A percentile compares a stretch with the other conserved stretches of the same genome.
Evolutionary conservation across 2,797 vertebrate species (phyloP).

Genomic region (Spatula clypeata): DNA sequence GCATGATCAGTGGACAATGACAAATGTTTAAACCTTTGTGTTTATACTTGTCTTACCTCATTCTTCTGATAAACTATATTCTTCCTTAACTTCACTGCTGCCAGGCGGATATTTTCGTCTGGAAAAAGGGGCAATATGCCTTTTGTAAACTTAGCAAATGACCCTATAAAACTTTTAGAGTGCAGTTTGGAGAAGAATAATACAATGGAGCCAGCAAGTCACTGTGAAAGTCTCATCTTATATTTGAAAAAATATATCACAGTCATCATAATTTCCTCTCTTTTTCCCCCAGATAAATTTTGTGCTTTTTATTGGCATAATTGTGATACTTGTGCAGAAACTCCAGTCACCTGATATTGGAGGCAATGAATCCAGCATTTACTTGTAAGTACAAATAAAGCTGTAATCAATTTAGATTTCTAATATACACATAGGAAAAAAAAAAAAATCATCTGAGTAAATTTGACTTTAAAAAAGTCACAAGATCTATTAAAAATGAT

Average conservation of each 20-base stretch:
- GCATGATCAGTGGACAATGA: background rate
- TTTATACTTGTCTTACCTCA: background rate
- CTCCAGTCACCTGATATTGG: conserved; percentile 97
- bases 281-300: conserved; percentile 91
- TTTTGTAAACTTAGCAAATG: background rate
- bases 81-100: background rate
- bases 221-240: background rate
- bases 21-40: rapidly evolving
- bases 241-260: background rate
- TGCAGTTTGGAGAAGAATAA: background rate
- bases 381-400: conserved; percentile 90
- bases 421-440: conserved; percentile 78
- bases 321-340: conserved; percentile 98
- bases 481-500: background rate
- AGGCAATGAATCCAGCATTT: conserved; percentile 98
- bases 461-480: background rate
- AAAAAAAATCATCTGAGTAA: conserved; percentile 41
- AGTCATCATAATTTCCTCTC: background rate
- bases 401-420: background rate
- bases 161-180: background rate
- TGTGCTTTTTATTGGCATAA: conserved; percentile 96
- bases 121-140: background rate
- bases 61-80: background rate
- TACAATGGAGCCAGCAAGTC: background rate
- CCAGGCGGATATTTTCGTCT: background rate